These are phyloP conservation scores for Drosophila melanica DNA, from an alignment of 1,140 invertebrate genomes.

Conservation along the genomic window DNA sequence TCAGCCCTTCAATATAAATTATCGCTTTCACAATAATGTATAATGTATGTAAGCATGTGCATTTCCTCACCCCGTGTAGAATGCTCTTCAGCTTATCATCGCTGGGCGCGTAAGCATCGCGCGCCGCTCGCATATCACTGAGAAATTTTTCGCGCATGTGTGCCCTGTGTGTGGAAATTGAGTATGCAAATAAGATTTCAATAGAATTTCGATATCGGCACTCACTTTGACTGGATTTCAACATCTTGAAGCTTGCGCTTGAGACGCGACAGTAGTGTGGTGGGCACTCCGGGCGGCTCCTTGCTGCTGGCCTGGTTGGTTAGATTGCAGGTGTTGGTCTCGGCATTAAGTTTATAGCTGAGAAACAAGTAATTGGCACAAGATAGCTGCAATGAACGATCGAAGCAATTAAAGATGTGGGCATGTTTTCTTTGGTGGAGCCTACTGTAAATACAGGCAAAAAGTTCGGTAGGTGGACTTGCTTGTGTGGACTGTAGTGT, in stretches of 20 bases:
- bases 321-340: constrained; percentile 89
- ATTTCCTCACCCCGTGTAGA: constrained; percentile 86
- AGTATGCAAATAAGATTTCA: not conserved
- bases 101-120: constrained; percentile 92
- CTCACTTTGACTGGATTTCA: constrained; percentile 95
- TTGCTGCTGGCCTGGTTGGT: constrained; percentile 86
- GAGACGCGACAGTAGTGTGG: constrained; percentile 86
- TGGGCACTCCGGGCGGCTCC: constrained; percentile 88
- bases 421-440: constrained; percentile 1
- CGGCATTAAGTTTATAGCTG: constrained; percentile 90
- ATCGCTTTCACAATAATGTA: not conserved
- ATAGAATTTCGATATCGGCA: not conserved
- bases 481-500: too few species aligned
- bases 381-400: constrained; percentile 89
- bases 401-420: constrained; percentile 1
- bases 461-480: not conserved
- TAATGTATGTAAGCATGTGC: not conserved
- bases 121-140: constrained; percentile 95
- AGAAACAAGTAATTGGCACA: constrained; percentile 95
- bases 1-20: not conserved
- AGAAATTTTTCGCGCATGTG: constrained; percentile 99
- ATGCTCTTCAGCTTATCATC: constrained; percentile 92
- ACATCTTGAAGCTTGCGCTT: constrained; percentile 96
- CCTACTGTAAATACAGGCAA: constrained; percentile 21
- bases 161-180: constrained; percentile 87